phyloP scores from a whole-genome alignment of 2,113 vertebrate species.

The Urocynchramus pylzowi region DNA sequence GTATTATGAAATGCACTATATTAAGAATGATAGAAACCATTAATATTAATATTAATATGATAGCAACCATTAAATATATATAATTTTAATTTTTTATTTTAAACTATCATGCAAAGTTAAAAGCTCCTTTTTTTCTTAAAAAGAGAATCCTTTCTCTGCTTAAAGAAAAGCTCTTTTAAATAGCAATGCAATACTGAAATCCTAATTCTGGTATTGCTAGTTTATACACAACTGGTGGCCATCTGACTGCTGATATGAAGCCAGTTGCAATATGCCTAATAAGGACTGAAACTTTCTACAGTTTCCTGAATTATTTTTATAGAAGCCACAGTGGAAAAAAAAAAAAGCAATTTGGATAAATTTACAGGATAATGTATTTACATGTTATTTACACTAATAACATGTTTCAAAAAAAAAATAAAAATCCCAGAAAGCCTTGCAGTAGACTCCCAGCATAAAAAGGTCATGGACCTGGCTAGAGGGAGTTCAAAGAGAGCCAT shows the following conservation, averaged over 20 bases:
- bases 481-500: background rate
- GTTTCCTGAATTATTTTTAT: background rate
- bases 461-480: too few species aligned
- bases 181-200: background rate
- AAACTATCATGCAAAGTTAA: background rate
- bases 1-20: background rate
- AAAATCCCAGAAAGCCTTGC: background rate
- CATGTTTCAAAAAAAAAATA: too few species aligned
- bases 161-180: background rate
- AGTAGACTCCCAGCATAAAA: background rate
- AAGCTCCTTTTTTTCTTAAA: background rate
- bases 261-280: background rate
- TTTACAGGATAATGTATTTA: background rate
- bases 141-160: background rate
- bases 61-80: background rate
- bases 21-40: background rate
- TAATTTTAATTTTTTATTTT: background rate
- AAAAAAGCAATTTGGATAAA: background rate
- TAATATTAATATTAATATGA: background rate
- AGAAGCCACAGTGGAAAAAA: background rate
- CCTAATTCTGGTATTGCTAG: background rate
- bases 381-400: background rate
- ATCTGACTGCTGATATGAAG: background rate
- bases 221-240: background rate
- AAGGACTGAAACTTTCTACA: background rate